These are phyloP conservation scores for Orchesella cincta DNA, from an alignment of 1,140 invertebrate genomes.

Conservation along the genomic window DNA sequence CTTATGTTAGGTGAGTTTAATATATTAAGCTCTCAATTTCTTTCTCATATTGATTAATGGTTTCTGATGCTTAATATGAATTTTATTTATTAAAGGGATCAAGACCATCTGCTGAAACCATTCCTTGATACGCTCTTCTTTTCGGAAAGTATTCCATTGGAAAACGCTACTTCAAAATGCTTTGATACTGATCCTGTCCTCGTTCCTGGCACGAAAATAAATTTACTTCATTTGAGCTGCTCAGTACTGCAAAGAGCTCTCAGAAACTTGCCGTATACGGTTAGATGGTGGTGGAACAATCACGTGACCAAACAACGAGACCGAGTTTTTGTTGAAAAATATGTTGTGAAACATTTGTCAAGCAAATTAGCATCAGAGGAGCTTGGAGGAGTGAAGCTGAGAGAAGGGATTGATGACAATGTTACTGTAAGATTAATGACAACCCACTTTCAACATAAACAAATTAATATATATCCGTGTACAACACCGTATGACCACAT, in stretches of 20 bases:
- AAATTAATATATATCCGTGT: too few species aligned
- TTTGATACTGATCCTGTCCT: slow-evolving; percentile 36
- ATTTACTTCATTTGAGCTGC: slow-evolving; percentile 67
- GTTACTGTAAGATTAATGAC: slow-evolving; percentile 47
- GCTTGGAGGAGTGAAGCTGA: slow-evolving; percentile 62
- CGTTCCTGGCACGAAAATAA: slow-evolving; percentile 56
- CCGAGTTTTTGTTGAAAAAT: slow-evolving; percentile 70
- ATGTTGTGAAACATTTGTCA: slow-evolving; percentile 74
- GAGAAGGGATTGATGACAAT: slow-evolving; percentile 37
- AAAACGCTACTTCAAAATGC: slow-evolving; percentile 29
- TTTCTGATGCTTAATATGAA: background rate
- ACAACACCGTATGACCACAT: too few species aligned
- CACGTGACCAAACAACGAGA: slow-evolving; percentile 66
- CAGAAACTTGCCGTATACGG: slow-evolving; percentile 71
- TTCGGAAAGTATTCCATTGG: slow-evolving; percentile 20
- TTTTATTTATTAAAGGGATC: slow-evolving; percentile 31
- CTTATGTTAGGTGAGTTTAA: slow-evolving; percentile 44
- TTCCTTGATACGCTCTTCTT: slow-evolving; percentile 21
- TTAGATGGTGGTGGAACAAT: slow-evolving; percentile 77
- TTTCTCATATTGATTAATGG: background rate
- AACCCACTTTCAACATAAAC: too few species aligned
- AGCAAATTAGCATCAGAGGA: slow-evolving; percentile 70
- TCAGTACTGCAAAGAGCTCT: slow-evolving; percentile 68
- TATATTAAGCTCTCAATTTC: background rate
- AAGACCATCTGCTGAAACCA: slow-evolving; percentile 13